Conservation (phyloP, 2,113 vertebrate species). For the Perca flavescens region DNA sequence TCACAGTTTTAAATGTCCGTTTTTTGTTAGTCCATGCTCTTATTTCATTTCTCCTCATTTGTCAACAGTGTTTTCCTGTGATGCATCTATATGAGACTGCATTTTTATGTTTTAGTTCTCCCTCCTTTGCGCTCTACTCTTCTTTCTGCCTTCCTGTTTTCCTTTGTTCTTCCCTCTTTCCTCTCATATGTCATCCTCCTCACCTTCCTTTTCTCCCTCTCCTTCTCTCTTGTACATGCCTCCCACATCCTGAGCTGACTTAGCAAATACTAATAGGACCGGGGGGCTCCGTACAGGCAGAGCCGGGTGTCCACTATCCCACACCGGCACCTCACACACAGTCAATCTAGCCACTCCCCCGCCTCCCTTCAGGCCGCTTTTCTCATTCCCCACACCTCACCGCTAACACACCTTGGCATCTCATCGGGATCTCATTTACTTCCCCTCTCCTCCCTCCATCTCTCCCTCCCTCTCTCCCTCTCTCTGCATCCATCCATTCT, state of each 20-base stretch:
- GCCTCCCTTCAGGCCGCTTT: slow-evolving; percentile 59
- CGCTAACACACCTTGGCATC: slow-evolving; percentile 85
- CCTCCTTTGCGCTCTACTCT: neutral
- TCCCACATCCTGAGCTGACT: slow-evolving; percentile 60
- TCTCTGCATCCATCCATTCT: slow-evolving; percentile 55
- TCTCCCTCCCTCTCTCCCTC: slow-evolving; percentile 2
- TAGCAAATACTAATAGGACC: slow-evolving; percentile 57
- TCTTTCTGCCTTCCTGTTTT: neutral
- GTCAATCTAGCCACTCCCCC: slow-evolving; percentile 59
- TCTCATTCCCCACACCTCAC: slow-evolving; percentile 78
- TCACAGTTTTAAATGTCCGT: slow-evolving; percentile 5
- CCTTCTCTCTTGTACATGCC: slow-evolving; percentile 8
- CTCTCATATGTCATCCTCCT: slow-evolving; percentile 14
- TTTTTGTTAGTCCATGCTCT: slow-evolving; percentile 16
- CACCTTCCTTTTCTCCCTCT: neutral
- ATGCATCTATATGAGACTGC: neutral
- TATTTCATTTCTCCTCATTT: neutral
- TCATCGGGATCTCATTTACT: slow-evolving; percentile 85
- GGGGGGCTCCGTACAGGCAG: slow-evolving; percentile 13
- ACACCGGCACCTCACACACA: slow-evolving; percentile 18
- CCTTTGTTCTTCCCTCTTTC: neutral
- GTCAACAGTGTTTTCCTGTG: neutral
- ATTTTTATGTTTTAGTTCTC: slow-evolving; percentile 7
- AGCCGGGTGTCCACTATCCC: slow-evolving; percentile 35
- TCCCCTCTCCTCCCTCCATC: slow-evolving; percentile 26